phyloP scores from a whole-genome alignment of 2,888 invertebrate species.

The Quadroppia sp. region DNA sequence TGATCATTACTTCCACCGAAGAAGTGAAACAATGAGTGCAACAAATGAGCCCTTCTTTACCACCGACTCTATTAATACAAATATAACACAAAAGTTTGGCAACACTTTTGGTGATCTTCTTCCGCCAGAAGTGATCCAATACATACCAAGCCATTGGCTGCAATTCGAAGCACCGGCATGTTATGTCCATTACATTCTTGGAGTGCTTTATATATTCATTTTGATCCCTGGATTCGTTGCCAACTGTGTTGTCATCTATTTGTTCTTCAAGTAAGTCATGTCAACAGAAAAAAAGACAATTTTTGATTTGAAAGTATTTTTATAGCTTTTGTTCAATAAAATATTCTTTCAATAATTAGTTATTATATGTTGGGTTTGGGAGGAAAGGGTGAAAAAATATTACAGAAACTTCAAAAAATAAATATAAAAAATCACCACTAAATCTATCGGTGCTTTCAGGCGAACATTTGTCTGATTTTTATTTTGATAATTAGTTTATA shows the following conservation, averaged over 20 bases:
- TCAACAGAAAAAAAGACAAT: too few relatives aligned
- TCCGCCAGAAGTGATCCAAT: slow-evolving; percentile 59
- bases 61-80: neutral
- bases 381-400: too few relatives aligned
- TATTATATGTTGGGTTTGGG: too few relatives aligned
- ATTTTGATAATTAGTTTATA: too few relatives aligned
- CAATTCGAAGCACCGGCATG: slow-evolving; percentile 63
- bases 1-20: too few relatives aligned
- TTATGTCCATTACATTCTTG: slow-evolving; percentile 61
- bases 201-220: slow-evolving; percentile 62
- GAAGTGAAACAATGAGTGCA: neutral
- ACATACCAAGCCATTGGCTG: slow-evolving; percentile 68
- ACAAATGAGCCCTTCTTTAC: neutral
- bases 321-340: too few relatives aligned
- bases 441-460: too few relatives aligned
- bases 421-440: too few relatives aligned
- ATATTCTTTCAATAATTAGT: too few relatives aligned
- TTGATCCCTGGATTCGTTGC: slow-evolving; percentile 65
- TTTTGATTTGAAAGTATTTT: too few relatives aligned
- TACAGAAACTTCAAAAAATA: too few relatives aligned
- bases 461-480: too few relatives aligned
- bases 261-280: slow-evolving; percentile 66
- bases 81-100: neutral
- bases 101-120: slow-evolving; percentile 48
- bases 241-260: slow-evolving; percentile 66